phyloP scores from a whole-genome alignment of 2,888 invertebrate species.

The Eulithis testata region DNA sequence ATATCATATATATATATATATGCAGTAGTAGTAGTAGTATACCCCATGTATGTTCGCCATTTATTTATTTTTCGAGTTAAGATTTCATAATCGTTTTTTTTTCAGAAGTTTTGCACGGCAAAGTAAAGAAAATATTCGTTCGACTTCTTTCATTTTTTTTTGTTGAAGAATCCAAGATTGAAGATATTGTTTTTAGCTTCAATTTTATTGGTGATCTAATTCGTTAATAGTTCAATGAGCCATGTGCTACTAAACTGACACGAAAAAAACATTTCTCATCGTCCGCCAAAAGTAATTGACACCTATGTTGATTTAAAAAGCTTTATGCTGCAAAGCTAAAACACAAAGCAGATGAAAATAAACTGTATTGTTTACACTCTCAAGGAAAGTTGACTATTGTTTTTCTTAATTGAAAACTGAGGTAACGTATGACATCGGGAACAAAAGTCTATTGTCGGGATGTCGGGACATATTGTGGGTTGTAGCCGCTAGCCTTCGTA shows the following conservation, averaged over 20 bases:
- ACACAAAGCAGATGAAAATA: conserved; percentile 22
- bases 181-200: no score
- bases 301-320: conserved; percentile 19
- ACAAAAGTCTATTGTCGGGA: conserved; percentile 42
- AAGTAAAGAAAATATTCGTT: no score
- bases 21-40: no score
- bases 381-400: conserved; percentile 26
- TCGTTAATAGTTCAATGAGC: neutral
- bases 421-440: conserved; percentile 41
- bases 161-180: no score
- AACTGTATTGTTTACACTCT: conserved; percentile 25
- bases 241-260: neutral
- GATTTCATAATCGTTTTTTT: no score
- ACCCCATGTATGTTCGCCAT: no score
- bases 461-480: conserved; percentile 20
- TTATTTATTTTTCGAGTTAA: no score
- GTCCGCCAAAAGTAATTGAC: conserved; percentile 11
- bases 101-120: no score
- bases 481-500: neutral
- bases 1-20: no score
- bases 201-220: neutral
- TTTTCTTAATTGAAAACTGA: conserved; percentile 44
- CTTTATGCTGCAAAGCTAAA: conserved; percentile 17
- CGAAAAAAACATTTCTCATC: conserved; percentile 5
- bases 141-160: no score